These are phyloP conservation scores for Tenebrio molitor DNA, from an alignment of 1,140 invertebrate species.

Conservation along the genomic window DNA sequence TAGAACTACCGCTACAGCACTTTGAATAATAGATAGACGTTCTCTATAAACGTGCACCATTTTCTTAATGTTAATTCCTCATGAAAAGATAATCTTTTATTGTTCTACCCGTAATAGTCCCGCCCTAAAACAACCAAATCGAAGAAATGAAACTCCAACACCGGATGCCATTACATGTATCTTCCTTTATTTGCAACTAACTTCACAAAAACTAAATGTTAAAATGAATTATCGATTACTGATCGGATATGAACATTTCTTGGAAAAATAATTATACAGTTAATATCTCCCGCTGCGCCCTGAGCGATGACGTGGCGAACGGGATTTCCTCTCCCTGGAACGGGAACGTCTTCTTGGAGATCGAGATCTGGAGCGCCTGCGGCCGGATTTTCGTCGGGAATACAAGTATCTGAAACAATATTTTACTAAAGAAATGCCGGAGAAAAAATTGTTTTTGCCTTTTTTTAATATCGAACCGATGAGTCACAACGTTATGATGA, in stretches of 20 bases:
- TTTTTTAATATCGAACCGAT: constrained; percentile 64
- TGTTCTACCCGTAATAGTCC: no score
- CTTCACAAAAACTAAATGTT: not conserved
- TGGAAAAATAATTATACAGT: constrained; percentile 40
- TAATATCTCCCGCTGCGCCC: constrained; percentile 69
- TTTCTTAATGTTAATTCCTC: no score
- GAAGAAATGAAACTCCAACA: no score
- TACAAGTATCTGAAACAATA: constrained; percentile 70
- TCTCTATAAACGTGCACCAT: no score
- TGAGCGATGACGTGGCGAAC: constrained; percentile 67
- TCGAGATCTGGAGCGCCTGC: constrained; percentile 65
- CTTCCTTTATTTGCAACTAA: constrained; percentile 11
- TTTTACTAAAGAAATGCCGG: not conserved
- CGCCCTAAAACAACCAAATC: no score
- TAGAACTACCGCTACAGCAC: no score
- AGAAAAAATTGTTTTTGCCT: constrained; percentile 11
- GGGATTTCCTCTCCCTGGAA: constrained; percentile 65
- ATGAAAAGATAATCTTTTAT: no score
- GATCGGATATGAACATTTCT: constrained; percentile 3
- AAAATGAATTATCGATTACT: constrained; percentile 1
- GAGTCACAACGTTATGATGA: not conserved
- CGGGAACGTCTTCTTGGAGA: constrained; percentile 67
- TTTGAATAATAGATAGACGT: no score
- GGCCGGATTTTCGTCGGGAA: constrained; percentile 70
- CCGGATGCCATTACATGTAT: no score